Percentiles rank a stretch among this genome's conserved stretches.
Conservation (phyloP, 2,888 invertebrate genomes). For the Drosophila cyrtoloma region DNA sequence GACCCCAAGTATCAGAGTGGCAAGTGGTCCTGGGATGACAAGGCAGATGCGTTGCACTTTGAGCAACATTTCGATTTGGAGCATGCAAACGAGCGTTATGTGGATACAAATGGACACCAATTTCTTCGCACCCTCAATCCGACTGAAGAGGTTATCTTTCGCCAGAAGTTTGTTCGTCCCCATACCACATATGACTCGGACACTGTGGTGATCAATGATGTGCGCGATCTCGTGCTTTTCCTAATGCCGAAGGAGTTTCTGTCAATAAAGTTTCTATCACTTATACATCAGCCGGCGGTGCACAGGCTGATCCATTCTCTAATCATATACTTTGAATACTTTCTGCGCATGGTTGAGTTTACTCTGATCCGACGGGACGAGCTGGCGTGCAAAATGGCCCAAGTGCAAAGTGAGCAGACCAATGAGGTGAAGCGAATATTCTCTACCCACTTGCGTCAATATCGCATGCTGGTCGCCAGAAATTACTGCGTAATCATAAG, state of each 20-base stretch:
- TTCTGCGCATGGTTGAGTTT: conserved; percentile 81
- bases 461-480: conserved; percentile 80
- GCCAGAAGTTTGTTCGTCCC: conserved; percentile 8
- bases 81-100: conserved; percentile 11
- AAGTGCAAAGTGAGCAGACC: conserved; percentile 78
- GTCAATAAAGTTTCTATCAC: background rate
- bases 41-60: conserved; percentile 5
- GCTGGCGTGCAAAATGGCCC: conserved; percentile 65
- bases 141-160: conserved; percentile 23
- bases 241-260: conserved; percentile 29
- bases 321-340: conserved; percentile 83
- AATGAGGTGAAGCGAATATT: conserved; percentile 77
- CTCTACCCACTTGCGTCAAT: conserved; percentile 76
- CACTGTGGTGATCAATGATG: conserved; percentile 16
- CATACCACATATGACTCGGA: conserved; percentile 3
- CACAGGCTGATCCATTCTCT: conserved; percentile 72
- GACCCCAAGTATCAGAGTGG: conserved; percentile 23
- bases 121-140: conserved; percentile 28
- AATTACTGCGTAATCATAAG: conserved; percentile 31
- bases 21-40: conserved; percentile 24
- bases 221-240: conserved; percentile 22
- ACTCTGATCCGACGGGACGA: conserved; percentile 82
- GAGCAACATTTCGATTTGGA: conserved; percentile 14
- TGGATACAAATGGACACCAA: conserved; percentile 17
- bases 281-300: conserved; percentile 17